These are phyloP conservation scores for Hystrix brachyura DNA, from an alignment of 2,113 vertebrate genomes.

Conservation along the genomic window DNA sequence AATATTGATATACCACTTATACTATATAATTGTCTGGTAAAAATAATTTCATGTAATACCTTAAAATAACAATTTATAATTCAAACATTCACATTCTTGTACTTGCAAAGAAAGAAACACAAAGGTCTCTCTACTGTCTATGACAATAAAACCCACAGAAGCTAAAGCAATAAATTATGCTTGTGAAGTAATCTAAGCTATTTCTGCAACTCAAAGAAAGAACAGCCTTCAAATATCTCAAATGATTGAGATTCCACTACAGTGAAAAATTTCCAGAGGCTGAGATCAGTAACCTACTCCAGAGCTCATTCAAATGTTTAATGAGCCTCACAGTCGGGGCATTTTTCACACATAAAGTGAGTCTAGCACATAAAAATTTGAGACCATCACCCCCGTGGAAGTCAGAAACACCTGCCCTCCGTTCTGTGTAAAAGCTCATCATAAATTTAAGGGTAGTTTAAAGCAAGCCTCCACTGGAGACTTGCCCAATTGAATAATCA, in stretches of 20 bases:
- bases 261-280: constrained; percentile 45
- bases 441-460: constrained; percentile 55
- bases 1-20: neutral
- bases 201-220: neutral
- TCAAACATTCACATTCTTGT: neutral
- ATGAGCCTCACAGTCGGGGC: constrained; percentile 48
- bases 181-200: constrained; percentile 27
- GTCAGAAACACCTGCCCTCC: constrained; percentile 38
- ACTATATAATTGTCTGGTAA: neutral
- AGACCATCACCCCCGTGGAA: constrained; percentile 30
- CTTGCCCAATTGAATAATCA: constrained; percentile 48
- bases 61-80: constrained; percentile 39
- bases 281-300: constrained; percentile 35
- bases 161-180: constrained; percentile 5
- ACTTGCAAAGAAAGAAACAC: constrained; percentile 7
- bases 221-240: neutral
- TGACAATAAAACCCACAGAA: neutral
- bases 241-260: constrained; percentile 16
- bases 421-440: constrained; percentile 43
- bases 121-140: neutral
- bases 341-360: constrained; percentile 54
- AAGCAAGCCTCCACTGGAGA: constrained; percentile 47
- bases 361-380: neutral
- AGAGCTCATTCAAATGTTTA: constrained; percentile 57
- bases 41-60: constrained; percentile 47